Conservation (phyloP, 2,113 vertebrate genomes). For the Elaphurus davidianus region DNA sequence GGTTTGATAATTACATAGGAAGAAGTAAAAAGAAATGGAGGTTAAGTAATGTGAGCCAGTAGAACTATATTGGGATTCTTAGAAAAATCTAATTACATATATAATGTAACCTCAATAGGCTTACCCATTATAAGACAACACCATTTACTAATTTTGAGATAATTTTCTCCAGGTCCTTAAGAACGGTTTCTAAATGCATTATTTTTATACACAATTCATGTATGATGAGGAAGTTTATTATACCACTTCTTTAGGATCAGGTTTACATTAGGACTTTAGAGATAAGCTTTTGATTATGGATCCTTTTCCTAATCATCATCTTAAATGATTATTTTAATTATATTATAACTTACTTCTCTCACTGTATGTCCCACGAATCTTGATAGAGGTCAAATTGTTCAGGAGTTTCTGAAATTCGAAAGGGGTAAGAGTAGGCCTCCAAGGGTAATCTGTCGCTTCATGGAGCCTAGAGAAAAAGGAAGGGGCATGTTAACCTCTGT, state of each 20-base stretch:
- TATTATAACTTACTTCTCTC: slow-evolving; percentile 88
- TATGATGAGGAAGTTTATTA: not conserved
- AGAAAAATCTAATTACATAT: not conserved
- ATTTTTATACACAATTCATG: not conserved
- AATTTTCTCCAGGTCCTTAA: not conserved
- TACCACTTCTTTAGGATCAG: not conserved
- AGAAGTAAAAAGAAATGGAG: not conserved
- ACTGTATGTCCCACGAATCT: slow-evolving; percentile 96
- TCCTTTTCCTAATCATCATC: accelerated
- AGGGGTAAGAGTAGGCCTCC: slow-evolving; percentile 90
- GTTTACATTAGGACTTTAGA: not conserved
- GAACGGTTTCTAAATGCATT: not conserved
- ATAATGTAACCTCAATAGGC: not conserved
- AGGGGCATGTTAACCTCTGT: not conserved
- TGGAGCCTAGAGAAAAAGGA: slow-evolving; percentile 87
- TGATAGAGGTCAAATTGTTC: slow-evolving; percentile 93
- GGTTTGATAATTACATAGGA: not conserved
- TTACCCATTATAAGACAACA: not conserved
- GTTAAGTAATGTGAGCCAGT: not conserved
- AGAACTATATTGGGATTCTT: not conserved
- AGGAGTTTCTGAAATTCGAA: slow-evolving; percentile 97
- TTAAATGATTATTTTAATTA: not conserved
- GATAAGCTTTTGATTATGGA: not conserved
- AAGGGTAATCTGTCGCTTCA: slow-evolving; percentile 92
- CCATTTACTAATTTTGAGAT: not conserved